These are phyloP conservation scores for Laothoe populi DNA, from an alignment of 2,888 invertebrate species.

Conservation along the genomic window DNA sequence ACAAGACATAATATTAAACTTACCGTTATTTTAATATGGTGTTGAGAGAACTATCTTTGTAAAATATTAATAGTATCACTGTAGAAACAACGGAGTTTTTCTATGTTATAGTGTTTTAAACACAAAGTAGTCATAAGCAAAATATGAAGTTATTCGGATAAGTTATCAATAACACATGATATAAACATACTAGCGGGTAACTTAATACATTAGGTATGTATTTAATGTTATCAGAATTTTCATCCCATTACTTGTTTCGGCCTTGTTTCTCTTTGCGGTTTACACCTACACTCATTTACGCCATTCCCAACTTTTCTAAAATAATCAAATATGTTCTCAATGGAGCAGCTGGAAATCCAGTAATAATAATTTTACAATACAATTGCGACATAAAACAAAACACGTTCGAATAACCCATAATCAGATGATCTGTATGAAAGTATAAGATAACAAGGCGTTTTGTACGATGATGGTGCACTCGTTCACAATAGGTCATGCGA, in stretches of 20 bases:
- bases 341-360: too few relatives aligned
- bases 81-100: too few relatives aligned
- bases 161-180: background rate
- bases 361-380: background rate
- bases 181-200: too few relatives aligned
- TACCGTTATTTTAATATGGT: conserved; percentile 1
- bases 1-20: background rate
- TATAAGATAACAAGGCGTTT: conserved; percentile 17
- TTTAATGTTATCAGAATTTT: background rate
- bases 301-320: too few relatives aligned
- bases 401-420: background rate
- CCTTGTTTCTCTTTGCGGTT: too few relatives aligned
- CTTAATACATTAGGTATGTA: background rate
- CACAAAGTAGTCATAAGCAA: background rate
- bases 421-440: conserved; percentile 1
- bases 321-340: too few relatives aligned
- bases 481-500: background rate
- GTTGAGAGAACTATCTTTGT: background rate
- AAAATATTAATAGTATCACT: background rate
- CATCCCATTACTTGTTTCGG: background rate
- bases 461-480: background rate
- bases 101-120: too few relatives aligned
- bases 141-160: background rate
- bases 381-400: background rate
- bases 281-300: too few relatives aligned